Conservation (phyloP, 2,113 vertebrate genomes). For the Crotalus helleri region DNA sequence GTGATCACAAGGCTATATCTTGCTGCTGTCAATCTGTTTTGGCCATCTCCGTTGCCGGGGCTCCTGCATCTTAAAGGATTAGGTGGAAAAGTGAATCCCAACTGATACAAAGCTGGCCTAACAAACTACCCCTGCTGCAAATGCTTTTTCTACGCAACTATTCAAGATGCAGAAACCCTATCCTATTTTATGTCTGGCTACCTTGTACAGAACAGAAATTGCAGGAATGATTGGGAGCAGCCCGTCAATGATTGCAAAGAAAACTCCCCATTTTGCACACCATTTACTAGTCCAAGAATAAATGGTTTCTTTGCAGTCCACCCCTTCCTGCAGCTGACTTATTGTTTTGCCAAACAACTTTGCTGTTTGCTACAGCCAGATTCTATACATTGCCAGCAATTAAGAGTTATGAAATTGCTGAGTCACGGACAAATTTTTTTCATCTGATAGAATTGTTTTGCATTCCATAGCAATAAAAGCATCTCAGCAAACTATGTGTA, state of each 20-base stretch:
- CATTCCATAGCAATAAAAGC: background rate
- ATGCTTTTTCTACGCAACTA: background rate
- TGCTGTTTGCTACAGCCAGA: background rate
- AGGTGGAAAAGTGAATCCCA: background rate
- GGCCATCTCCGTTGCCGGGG: background rate
- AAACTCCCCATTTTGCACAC: background rate
- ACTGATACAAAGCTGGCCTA: too few relatives aligned
- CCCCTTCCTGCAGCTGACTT: slow-evolving; percentile 7
- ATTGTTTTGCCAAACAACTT: slow-evolving; percentile 1
- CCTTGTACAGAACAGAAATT: background rate
- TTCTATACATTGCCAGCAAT: background rate
- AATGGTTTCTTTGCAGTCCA: background rate
- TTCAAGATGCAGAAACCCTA: background rate
- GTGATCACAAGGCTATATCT: background rate
- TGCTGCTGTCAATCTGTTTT: background rate
- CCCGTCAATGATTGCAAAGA: background rate
- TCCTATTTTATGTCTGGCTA: background rate
- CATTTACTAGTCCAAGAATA: background rate
- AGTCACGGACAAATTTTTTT: background rate
- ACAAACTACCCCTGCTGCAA: background rate
- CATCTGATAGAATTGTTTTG: background rate
- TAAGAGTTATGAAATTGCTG: background rate
- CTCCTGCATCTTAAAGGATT: background rate
- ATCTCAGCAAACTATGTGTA: background rate
- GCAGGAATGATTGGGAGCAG: background rate